Conservation (phyloP, 2,797 vertebrate genomes). For the Gymnoscopelus microlampas region DNA sequence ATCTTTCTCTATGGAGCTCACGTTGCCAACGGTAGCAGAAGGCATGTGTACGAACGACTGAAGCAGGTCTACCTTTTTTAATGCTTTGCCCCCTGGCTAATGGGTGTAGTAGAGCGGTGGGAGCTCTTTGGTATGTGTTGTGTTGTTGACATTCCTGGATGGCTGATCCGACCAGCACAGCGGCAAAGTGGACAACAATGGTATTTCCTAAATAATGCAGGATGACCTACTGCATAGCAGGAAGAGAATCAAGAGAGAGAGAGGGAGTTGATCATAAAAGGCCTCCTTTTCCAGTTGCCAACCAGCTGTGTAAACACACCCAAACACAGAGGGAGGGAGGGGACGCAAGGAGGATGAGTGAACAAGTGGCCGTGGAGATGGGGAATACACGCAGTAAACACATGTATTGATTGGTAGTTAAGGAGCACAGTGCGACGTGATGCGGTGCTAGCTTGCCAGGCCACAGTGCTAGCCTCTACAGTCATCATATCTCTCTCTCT, state of each 20-base stretch:
- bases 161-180: conserved; percentile 39
- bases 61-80: too few species aligned
- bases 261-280: conserved; percentile 47
- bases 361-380: conserved; percentile 7
- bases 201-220: conserved; percentile 74
- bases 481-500: too few species aligned
- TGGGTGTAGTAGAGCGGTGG: conserved; percentile 12
- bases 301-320: conserved; percentile 56
- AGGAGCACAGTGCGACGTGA: too few species aligned
- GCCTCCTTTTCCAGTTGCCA: conserved; percentile 31
- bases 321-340: conserved; percentile 20
- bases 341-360: conserved; percentile 9
- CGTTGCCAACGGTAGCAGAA: too few species aligned
- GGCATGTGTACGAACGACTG: too few species aligned
- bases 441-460: too few species aligned
- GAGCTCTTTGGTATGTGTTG: conserved; percentile 7
- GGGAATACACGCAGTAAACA: neutral
- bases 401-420: too few species aligned
- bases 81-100: neutral
- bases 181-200: conserved; percentile 43
- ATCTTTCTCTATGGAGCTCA: too few species aligned
- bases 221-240: conserved; percentile 56
- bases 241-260: conserved; percentile 19
- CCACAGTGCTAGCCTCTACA: too few species aligned
- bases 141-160: conserved; percentile 40